Conservation (phyloP, 2,888 invertebrate genomes). For the Blastobasis lacticolella region DNA sequence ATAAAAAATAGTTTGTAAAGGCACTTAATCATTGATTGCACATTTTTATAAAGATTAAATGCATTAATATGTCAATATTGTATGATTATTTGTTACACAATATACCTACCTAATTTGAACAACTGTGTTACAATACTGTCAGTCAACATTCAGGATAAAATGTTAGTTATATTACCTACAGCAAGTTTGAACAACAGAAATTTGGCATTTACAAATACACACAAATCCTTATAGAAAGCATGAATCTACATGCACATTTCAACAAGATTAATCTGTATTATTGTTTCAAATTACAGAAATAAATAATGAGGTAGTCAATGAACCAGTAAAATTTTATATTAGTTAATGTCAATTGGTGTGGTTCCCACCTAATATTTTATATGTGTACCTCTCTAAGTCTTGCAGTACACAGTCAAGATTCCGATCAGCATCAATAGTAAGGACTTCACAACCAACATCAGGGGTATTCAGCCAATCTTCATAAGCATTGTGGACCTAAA, state of each 20-base stretch:
- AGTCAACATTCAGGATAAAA: too few relatives aligned
- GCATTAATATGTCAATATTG: neutral
- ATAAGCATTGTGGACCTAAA: conserved; percentile 60
- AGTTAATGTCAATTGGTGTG: conserved; percentile 44
- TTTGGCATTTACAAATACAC: too few relatives aligned
- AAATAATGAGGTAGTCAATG: neutral
- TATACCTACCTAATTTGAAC: too few relatives aligned
- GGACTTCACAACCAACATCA: conserved; percentile 57
- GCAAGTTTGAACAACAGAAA: too few relatives aligned
- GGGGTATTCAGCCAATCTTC: conserved; percentile 56
- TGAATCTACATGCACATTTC: too few relatives aligned
- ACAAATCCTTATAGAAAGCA: too few relatives aligned
- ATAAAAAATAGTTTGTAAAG: neutral
- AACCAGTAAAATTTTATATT: neutral
- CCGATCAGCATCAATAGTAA: conserved; percentile 60
- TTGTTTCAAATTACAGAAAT: neutral
- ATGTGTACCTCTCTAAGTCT: conserved; percentile 58
- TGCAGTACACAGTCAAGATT: conserved; percentile 38
- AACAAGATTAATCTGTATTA: too few relatives aligned
- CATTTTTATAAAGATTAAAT: too few relatives aligned
- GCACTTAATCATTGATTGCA: neutral
- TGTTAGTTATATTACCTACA: too few relatives aligned
- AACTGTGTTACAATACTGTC: too few relatives aligned
- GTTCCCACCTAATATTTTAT: conserved; percentile 62
- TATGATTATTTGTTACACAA: neutral